Percentiles rank a stretch among this genome's conserved stretches.
phyloP scores from a whole-genome alignment of 2,888 invertebrate species.

The Emmelina monodactyla region DNA sequence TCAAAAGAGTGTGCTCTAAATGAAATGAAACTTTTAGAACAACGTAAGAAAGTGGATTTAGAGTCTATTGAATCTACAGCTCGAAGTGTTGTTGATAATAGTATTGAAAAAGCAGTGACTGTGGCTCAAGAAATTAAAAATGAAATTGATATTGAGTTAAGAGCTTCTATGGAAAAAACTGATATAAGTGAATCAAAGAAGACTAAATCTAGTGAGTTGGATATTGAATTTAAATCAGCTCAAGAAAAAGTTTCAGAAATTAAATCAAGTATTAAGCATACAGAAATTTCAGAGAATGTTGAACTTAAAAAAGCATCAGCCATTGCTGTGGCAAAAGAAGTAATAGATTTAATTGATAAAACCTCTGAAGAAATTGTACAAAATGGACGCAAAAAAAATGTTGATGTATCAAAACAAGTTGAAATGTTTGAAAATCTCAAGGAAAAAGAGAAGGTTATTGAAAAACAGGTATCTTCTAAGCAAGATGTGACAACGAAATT shows the following conservation, averaged over 20 bases:
- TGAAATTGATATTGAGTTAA: slow-evolving; percentile 31
- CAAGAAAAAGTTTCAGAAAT: slow-evolving; percentile 9
- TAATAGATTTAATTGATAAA: slow-evolving; percentile 8
- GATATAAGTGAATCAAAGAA: not conserved
- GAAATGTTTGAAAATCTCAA: slow-evolving; percentile 18
- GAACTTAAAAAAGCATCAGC: slow-evolving; percentile 5
- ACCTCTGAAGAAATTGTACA: slow-evolving; percentile 9
- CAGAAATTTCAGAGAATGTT: slow-evolving; percentile 1
- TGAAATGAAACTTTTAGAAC: slow-evolving; percentile 21
- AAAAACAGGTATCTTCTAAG: not conserved
- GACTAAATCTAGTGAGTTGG: too few relatives aligned
- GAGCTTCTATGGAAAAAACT: slow-evolving; percentile 3
- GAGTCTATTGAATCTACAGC: slow-evolving; percentile 41
- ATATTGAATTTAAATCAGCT: slow-evolving; percentile 10
- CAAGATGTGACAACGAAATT: too few relatives aligned
- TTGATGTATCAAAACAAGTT: slow-evolving; percentile 20
- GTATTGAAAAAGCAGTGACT: slow-evolving; percentile 37
- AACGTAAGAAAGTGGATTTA: slow-evolving; percentile 31
- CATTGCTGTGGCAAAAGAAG: slow-evolving; percentile 17
- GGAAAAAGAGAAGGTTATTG: slow-evolving; percentile 2
- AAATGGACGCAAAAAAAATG: slow-evolving; percentile 8
- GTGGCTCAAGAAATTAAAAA: slow-evolving; percentile 39
- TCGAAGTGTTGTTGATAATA: slow-evolving; percentile 34
- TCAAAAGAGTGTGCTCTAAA: slow-evolving; percentile 18
- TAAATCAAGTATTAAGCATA: slow-evolving; percentile 3